A percentile compares a stretch with the other conserved stretches of the same genome.
Evolutionary conservation across 2,113 vertebrate genomes (phyloP).

Genomic region (Plotosus lineatus): DNA sequence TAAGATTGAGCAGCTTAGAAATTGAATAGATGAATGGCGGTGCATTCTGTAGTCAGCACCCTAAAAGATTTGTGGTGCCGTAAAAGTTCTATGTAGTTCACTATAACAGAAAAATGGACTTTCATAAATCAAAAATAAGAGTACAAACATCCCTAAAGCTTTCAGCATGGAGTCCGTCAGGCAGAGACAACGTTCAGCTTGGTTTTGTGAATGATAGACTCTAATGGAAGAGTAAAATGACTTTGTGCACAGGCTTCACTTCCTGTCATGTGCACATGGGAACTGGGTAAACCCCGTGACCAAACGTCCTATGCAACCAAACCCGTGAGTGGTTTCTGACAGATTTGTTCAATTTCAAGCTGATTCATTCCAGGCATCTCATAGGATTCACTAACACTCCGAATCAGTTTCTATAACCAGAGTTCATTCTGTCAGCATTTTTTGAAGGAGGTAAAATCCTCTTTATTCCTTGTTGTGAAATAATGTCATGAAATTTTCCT

Average conservation of each 20-base stretch:
- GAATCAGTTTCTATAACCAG: neutral
- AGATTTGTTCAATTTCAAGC: no score
- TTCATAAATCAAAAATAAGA: neutral
- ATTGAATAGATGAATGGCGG: no score
- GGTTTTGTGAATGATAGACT: neutral
- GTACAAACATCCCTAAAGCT: neutral
- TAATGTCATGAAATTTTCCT: neutral
- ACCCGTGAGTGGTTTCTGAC: neutral
- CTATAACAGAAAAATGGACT: neutral
- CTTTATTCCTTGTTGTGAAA: neutral
- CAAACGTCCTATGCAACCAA: neutral
- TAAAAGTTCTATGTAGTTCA: neutral
- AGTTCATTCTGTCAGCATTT: neutral
- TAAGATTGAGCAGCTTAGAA: no score
- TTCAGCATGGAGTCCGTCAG: neutral
- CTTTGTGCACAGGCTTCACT: neutral
- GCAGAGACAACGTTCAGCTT: neutral
- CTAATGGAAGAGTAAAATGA: neutral
- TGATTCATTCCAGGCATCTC: neutral
- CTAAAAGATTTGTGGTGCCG: neutral
- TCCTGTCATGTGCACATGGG: neutral
- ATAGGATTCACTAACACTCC: neutral
- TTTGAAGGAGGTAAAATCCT: neutral
- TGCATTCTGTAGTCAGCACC: neutral
- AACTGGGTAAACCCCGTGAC: neutral